Evolutionary conservation across 2,888 invertebrate genomes (phyloP).

Genomic region (Anorthoa munda): DNA sequence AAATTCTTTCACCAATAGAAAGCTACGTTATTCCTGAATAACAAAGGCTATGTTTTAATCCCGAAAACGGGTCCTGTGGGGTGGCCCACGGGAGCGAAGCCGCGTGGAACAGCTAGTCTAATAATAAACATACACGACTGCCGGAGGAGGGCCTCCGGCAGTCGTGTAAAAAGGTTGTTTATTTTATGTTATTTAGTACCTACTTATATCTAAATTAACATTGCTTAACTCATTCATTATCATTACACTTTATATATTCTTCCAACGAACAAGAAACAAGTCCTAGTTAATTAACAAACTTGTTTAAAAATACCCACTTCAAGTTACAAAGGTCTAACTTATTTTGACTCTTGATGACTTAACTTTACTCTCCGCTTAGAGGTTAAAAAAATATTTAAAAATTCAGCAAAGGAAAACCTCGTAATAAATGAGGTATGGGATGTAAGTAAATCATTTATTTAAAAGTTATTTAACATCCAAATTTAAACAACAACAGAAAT

Average conservation of each 20-base stretch:
- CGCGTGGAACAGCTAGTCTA: too few relatives aligned
- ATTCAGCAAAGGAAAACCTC: conserved; percentile 8
- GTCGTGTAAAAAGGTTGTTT: background rate
- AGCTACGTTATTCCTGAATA: too few relatives aligned
- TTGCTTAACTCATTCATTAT: background rate
- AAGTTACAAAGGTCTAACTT: conserved; percentile 14
- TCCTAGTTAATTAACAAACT: conserved; percentile 32
- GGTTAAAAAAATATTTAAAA: conserved; percentile 3
- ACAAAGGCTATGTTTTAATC: too few relatives aligned
- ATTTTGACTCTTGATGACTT: conserved; percentile 7
- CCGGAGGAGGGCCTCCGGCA: too few relatives aligned
- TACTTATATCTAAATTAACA: background rate
- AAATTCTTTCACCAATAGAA: too few relatives aligned
- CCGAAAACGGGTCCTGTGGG: too few relatives aligned
- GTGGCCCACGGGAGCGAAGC: too few relatives aligned
- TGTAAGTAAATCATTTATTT: background rate
- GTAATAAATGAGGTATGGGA: background rate
- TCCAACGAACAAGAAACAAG: background rate
- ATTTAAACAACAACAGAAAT: background rate
- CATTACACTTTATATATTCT: background rate
- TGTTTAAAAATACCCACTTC: conserved; percentile 2
- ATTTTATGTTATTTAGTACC: too few relatives aligned
- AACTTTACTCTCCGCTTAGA: background rate
- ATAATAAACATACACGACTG: too few relatives aligned
- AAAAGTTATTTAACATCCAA: background rate